phyloP scores from a whole-genome alignment of 2,113 vertebrate species.

The Tamias sibiricus region DNA sequence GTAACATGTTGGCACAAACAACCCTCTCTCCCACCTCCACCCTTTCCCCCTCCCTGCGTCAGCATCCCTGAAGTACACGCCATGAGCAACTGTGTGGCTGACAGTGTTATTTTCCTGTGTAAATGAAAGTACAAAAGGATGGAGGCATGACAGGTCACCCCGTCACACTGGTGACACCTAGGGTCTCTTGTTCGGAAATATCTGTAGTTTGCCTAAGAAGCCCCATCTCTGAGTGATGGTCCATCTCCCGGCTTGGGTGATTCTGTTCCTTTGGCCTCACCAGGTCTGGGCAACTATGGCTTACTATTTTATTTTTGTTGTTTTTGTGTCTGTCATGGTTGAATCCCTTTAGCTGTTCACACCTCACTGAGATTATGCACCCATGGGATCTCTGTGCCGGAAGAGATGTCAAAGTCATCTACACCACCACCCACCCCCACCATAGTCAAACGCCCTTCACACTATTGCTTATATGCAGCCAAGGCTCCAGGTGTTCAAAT shows the following conservation, averaged over 20 bases:
- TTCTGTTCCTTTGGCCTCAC: not conserved
- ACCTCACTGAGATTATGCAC: not conserved
- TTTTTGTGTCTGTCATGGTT: not conserved
- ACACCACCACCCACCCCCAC: not conserved
- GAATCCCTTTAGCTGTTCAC: not conserved
- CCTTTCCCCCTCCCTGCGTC: constrained; percentile 52
- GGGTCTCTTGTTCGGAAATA: constrained; percentile 28
- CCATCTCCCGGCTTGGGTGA: not conserved
- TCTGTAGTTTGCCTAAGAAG: not conserved
- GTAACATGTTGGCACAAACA: not conserved
- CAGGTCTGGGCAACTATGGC: not conserved
- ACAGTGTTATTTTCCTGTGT: constrained; percentile 67
- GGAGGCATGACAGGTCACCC: not conserved
- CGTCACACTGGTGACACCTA: constrained; percentile 41
- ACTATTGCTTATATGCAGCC: not conserved
- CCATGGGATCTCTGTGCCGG: not conserved
- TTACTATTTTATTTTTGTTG: not conserved
- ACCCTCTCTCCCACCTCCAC: not conserved
- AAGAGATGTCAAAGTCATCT: not conserved
- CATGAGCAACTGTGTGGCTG: not conserved
- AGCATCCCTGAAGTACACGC: not conserved
- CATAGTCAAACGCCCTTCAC: not conserved
- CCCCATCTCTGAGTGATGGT: too few relatives aligned
- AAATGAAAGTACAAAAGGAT: not conserved
- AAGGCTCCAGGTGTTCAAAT: not conserved